Evolutionary conservation across 2,113 vertebrate species (phyloP).

Genomic region (Syrmaticus mikado): DNA sequence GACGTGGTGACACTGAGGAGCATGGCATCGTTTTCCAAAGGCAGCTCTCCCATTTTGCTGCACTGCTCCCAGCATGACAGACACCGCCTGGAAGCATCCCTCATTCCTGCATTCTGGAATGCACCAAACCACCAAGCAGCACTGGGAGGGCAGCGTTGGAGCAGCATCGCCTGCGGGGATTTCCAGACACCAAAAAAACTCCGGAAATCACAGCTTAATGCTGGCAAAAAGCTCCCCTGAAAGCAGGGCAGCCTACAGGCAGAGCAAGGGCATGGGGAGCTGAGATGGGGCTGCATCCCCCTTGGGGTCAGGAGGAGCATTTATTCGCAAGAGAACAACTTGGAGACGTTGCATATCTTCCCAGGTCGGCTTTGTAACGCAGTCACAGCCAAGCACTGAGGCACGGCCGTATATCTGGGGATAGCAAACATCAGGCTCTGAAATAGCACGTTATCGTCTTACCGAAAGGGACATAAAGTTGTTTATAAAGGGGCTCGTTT

Average conservation of each 20-base stretch:
- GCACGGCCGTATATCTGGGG: not conserved
- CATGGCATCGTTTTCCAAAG: not conserved
- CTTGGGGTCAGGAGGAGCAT: fast-evolving
- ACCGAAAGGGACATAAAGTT: not conserved
- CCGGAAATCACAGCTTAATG: not conserved
- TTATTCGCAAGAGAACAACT: not conserved
- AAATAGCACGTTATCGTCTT: not conserved
- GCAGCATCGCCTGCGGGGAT: not conserved
- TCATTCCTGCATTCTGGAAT: not conserved
- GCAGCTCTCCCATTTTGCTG: not conserved
- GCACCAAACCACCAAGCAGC: not conserved
- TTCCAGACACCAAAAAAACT: fast-evolving
- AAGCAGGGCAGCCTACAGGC: not conserved
- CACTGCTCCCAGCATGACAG: fast-evolving
- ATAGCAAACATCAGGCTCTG: not conserved
- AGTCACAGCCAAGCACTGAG: not conserved
- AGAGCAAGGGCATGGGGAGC: fast-evolving
- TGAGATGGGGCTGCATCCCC: fast-evolving
- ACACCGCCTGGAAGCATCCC: not conserved
- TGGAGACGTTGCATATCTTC: not conserved
- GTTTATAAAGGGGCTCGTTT: not conserved
- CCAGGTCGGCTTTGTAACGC: not conserved
- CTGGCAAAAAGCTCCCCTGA: not conserved
- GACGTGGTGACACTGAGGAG: fast-evolving
- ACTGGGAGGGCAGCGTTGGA: not conserved